Evolutionary conservation across 92 coral and sea anemone genomes (phyloP), one percentile per base, ranked within the genome.

Genomic region (Phenganax marumi): DNA sequence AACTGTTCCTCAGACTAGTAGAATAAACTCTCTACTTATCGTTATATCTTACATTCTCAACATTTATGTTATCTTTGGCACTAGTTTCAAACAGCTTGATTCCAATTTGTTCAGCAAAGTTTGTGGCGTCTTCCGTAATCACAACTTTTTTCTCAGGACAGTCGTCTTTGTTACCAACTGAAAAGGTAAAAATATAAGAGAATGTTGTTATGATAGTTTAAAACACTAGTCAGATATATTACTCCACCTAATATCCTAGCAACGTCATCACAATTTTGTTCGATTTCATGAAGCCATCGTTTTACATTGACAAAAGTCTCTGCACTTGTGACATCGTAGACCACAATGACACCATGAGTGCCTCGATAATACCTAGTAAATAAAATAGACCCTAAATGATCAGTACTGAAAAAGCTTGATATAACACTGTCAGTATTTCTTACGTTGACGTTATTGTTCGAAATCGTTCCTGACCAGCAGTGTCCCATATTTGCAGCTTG

Each of bases 321-420:
- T 1, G 99, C 99, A 82, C 96, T 89, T 47, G 99, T 96, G 10
- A 96, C 99, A 87, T 96, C 99, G 77, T 96, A 96, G 22, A 96
- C 99, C 56, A 96, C 99, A 54, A 96, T 96, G 70, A 96, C 99
- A 33, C 99, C 99, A 89, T 96, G 97, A 0, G 99, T 96, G 58
- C 99, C 99, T 85, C 99, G 85, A 84, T 96, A 96, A 90, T 96
- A 96, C 80, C 99, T 96, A 69, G 13, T 21, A 52, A 72, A 58
- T 21, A 52, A 72, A 58, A 81, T 14, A 13, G 24, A 53, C 12
- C 48, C 21, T 52, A 66, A 10, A 49, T 68, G 26, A 1, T 56
- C 21, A 56, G 3, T 17, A 10, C 16, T 18, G 70, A 65, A 65
- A 2, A 16, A 17, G 13, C 72, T 17, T 43, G 52, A 73, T 6